Evolutionary conservation across 2,113 vertebrate species (phyloP), one percentile per base, ranked within the genome.

Genomic region (Eolophus roseicapilla): DNA sequence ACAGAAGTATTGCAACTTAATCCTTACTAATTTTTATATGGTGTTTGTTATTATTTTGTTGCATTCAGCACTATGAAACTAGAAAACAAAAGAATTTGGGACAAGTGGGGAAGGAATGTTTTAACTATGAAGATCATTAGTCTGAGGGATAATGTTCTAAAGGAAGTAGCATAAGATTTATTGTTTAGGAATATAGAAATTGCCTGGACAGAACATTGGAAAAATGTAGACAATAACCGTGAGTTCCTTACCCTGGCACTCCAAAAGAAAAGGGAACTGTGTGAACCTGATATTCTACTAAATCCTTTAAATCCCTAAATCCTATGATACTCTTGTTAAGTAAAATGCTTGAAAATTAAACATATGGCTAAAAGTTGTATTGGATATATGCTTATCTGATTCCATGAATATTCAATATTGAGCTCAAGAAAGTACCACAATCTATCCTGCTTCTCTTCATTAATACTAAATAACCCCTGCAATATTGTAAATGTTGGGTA

Each of bases 291-390:
- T 27, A 44, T 84, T 60, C 10, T n/a, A 57, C 19, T 55, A 78
- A 87, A 95, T 57, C 1, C 41, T 92, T 95, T 78, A 46, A 88
- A 84, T 78, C 50, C 9, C 27, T 55, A 88, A 90, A 77, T 92
- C 33, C 35, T 78, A 10, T n/a, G 10, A 67, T 82, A 33, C 7
- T 39, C 35, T 75, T 78, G 46, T 84, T 27, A 59, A 80, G 43
- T 59, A 74, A 88, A 79, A 76, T 11, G 68, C 28, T 53, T 85
- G 21, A 33, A 69, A 78, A 10, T 46, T 44, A 92, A 78, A 13
- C 13, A n/a, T 14, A 60, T 20, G 19, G 18, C 21, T 90, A 60
- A 78, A 88, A 78, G 14, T 41, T 83, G 15, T 67, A 17, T 47
- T 80, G 33, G 14, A 67, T 73, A 29, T 41, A 4, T 59, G 28